phyloP scores from a whole-genome alignment of 2,888 invertebrate genomes.

The Plagodis pulveraria region DNA sequence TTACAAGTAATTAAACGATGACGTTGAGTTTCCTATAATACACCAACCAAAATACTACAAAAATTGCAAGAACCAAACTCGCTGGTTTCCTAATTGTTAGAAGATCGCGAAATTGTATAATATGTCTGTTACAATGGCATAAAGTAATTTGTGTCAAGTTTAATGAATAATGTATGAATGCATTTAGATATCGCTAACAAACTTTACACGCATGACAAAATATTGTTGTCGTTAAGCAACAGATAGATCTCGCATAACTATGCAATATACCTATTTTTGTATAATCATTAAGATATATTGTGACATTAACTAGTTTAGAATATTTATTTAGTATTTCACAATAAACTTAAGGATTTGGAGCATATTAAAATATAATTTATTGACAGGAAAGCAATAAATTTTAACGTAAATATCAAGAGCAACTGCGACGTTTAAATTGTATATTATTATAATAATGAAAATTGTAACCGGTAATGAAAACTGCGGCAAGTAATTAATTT shows the following conservation, averaged over 20 bases:
- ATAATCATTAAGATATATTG: constrained; percentile 1
- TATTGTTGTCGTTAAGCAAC: constrained; percentile 1
- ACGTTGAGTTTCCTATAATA: too few relatives aligned
- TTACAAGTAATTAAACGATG: too few relatives aligned
- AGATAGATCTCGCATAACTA: not conserved
- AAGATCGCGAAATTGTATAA: not conserved
- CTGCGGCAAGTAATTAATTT: too few relatives aligned
- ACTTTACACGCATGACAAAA: constrained; percentile 15
- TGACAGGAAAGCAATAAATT: constrained; percentile 1
- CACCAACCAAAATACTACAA: not conserved
- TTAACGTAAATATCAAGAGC: too few relatives aligned
- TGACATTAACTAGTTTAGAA: constrained; percentile 1
- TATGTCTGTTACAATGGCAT: not conserved
- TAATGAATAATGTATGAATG: constrained; percentile 12
- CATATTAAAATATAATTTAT: not conserved
- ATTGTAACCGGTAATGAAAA: too few relatives aligned
- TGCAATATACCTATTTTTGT: constrained; percentile 14
- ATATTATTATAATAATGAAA: not conserved
- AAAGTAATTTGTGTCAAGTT: constrained; percentile 6
- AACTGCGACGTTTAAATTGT: not conserved
- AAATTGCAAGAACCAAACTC: not conserved
- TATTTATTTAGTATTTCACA: not conserved
- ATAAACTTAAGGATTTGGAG: not conserved
- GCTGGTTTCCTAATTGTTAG: not conserved
- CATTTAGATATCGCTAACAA: constrained; percentile 4